Evolutionary conservation across 2,888 invertebrate species (phyloP), one percentile per base, ranked within the genome.

Genomic region (Thymelicus sylvestris): DNA sequence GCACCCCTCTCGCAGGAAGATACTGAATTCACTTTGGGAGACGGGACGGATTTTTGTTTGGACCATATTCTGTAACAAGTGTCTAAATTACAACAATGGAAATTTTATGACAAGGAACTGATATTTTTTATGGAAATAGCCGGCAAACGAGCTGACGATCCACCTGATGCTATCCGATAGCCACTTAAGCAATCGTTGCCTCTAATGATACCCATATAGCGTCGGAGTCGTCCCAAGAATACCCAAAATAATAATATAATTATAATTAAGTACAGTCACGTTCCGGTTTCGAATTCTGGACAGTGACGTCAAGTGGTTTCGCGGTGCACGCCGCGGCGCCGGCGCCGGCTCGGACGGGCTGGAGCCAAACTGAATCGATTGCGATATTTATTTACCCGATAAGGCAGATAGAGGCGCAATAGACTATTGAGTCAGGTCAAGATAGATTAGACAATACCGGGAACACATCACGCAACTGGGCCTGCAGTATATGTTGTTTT

Each of bases 31-130:
- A 75, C 74, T 69, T 86, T 88, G 8, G 83, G 79, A 0, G 80
- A 78, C 39, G 81, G 83, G 13, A 72, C 74, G 0, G 83, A 77
- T 75, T 88, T 91, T 73, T 91, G 92, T 73, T 91, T 91, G 0
- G 87, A 83, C 92, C 92, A 93, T 80, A 93, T 91, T 75, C 93
- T 92, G 82, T 6, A 84, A 86, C 63, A 59, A 47, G 6, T 7
- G 39, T 41, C 0, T 0, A 6, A 31, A 50, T 57, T 48, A 59
- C 19, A 55, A 19, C 19, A 12, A 44, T 12, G 10, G 44, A 44
- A 44, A 12, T 44, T 10, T 44, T 8, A 5, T 31, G 31, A 31
- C 31, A 31, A 31, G 31, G 1, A 31, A 31, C 3, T 31, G 31
- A 31, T 31, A 31, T 31, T 44, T 44, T 41, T 44, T 44, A 44